Conservation (phyloP, 2,113 vertebrate species). For the Microtus montanus region DNA sequence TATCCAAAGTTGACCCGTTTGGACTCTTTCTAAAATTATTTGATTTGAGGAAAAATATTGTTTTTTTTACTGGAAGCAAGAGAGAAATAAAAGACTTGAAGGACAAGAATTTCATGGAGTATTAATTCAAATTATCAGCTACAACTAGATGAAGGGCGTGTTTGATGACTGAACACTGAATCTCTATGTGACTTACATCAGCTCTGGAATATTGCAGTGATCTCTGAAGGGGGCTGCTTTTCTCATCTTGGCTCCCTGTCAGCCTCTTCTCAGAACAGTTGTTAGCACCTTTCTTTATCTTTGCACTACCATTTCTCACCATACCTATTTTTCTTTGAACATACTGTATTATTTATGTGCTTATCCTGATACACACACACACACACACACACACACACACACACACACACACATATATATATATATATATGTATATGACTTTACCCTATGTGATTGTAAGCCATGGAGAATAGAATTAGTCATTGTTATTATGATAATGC, state of each 20-base stretch:
- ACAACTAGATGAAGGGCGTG: background rate
- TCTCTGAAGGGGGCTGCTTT: background rate
- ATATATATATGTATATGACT: no score
- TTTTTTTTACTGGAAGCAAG: background rate
- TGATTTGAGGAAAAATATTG: background rate
- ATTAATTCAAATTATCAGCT: background rate
- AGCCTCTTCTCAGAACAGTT: background rate
- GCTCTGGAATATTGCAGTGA: background rate
- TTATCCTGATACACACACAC: background rate
- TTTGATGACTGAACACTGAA: background rate
- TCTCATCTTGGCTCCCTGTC: background rate
- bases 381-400: background rate
- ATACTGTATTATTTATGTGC: background rate
- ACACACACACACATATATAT: no score
- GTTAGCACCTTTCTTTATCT: background rate
- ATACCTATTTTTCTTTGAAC: background rate
- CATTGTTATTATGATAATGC: background rate
- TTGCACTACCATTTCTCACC: background rate
- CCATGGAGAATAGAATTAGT: background rate
- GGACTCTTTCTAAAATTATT: background rate
- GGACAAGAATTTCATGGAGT: background rate
- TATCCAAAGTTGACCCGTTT: conserved; percentile 1
- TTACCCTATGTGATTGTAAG: background rate
- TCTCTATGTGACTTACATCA: background rate
- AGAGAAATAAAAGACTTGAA: background rate